These are phyloP conservation scores for Grus americana DNA, from an alignment of 2,113 vertebrate genomes.

Conservation along the genomic window DNA sequence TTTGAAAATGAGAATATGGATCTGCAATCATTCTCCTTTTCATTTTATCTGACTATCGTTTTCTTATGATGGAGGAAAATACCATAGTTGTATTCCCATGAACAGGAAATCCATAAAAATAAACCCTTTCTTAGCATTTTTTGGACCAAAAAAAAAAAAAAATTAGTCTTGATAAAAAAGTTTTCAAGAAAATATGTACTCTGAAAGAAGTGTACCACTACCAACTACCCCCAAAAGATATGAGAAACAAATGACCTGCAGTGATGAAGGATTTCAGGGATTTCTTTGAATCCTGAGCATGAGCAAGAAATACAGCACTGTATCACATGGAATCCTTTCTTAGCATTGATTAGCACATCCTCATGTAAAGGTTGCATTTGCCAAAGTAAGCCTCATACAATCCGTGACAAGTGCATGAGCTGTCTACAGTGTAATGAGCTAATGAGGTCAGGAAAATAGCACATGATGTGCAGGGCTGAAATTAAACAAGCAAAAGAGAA, in stretches of 20 bases:
- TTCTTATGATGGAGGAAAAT: not conserved
- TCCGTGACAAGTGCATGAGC: not conserved
- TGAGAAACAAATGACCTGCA: not conserved
- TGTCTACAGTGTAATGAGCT: not conserved
- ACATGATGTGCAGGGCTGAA: not conserved
- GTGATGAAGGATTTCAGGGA: not conserved
- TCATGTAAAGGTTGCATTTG: not conserved
- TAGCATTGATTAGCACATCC: not conserved
- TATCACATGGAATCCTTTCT: not conserved
- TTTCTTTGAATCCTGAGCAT: not conserved
- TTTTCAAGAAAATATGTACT: not conserved
- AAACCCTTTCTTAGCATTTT: not conserved
- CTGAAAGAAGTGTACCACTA: not conserved
- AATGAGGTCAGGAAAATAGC: not conserved
- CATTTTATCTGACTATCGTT: not conserved
- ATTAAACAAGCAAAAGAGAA: not conserved
- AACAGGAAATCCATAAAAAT: not conserved
- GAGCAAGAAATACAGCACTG: not conserved
- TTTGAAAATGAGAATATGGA: not conserved
- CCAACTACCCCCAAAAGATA: not conserved
- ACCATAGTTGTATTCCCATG: not conserved
- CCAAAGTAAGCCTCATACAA: not conserved
- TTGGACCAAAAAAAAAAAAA: not conserved
- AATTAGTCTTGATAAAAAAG: not conserved
- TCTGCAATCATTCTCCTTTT: not conserved